Conservation (phyloP, 1,140 invertebrate species). For the Drosophila kanapiae region DNA sequence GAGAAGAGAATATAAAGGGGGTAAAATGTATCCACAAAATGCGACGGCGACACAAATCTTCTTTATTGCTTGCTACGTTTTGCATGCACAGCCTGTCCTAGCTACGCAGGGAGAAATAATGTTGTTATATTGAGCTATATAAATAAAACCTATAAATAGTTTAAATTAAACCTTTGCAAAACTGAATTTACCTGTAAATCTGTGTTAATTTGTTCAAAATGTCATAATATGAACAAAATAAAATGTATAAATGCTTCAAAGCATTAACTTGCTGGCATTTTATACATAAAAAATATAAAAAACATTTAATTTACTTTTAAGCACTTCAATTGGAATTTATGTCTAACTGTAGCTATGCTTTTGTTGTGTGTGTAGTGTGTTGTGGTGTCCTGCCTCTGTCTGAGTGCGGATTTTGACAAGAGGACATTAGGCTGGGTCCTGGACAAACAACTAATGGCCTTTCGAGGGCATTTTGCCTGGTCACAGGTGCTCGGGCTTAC, state of each 20-base stretch:
- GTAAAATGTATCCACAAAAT: constrained; percentile 70
- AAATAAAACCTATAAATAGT: neutral
- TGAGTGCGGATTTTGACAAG: constrained; percentile 67
- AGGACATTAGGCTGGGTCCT: constrained; percentile 73
- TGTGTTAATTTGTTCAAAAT: neutral
- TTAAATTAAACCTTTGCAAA: neutral
- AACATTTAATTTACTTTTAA: neutral
- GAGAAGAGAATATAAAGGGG: constrained; percentile 38
- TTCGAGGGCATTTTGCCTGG: constrained; percentile 70
- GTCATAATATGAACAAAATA: no score
- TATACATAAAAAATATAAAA: neutral
- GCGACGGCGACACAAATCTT: constrained; percentile 78
- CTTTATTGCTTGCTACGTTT: constrained; percentile 80
- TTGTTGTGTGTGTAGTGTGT: constrained; percentile 21
- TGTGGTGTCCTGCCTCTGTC: constrained; percentile 14
- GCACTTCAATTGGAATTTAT: neutral
- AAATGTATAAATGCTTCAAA: neutral
- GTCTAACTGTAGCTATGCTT: neutral
- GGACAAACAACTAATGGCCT: constrained; percentile 82
- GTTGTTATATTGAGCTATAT: neutral
- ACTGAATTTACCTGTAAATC: neutral
- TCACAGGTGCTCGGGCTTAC: constrained; percentile 60
- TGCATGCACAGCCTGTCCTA: constrained; percentile 52
- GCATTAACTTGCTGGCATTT: neutral
- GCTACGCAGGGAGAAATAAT: constrained; percentile 3